Base-by-base conservation (phyloP, 2,797 vertebrate species). In the Iguana delicatissima region DNA sequence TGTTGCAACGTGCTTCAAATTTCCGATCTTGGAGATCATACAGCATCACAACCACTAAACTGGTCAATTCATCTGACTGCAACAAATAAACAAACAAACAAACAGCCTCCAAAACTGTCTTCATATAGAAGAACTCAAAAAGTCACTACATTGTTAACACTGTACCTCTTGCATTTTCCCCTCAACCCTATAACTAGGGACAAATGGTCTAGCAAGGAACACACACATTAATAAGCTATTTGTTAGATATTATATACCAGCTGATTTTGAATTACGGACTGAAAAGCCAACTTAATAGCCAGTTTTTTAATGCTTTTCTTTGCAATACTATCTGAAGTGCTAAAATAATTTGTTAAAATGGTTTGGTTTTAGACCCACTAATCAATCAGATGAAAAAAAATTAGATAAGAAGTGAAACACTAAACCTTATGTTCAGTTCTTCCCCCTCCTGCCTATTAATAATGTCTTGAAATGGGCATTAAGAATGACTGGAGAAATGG, bases 1-100 rank as follows among this genome's bases (percentile, higher is more conserved):
- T 85, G 91, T 96, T 90, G 74, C 89, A 86, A 26, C 97, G 96
- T 35, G 97, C 95, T 95, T 96, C 93, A 94, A 99, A 99, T 95
- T 98, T 98, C 91, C 98, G 97, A 86, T 98, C 97, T 97, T 98
- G 98, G 87, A 99, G 97, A 95, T 99, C 98, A 89, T 96, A 98
- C n/a, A 99, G 97, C 97, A 99, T 98, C 95, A 99, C 98, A 7
- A 98, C 97, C 89, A 98, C 96, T 91, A 99, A 97, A 94, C 98
- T 97, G 95, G 97, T 98, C 95, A 98, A 95, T 79, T 98, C 96
- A 87, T 98, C 96, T 50, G 97, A 96, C 98, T 99, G 93, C 88
- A 96, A 96, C 62, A 92, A 72, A 91, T 91, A 94, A 94, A 57
- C 2, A 57, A 59, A 59, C 16, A 18, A 59, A 62, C 18, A 22